Base-by-base conservation (phyloP, 2,113 vertebrate genomes). In the Choloepus hoffmanni region DNA sequence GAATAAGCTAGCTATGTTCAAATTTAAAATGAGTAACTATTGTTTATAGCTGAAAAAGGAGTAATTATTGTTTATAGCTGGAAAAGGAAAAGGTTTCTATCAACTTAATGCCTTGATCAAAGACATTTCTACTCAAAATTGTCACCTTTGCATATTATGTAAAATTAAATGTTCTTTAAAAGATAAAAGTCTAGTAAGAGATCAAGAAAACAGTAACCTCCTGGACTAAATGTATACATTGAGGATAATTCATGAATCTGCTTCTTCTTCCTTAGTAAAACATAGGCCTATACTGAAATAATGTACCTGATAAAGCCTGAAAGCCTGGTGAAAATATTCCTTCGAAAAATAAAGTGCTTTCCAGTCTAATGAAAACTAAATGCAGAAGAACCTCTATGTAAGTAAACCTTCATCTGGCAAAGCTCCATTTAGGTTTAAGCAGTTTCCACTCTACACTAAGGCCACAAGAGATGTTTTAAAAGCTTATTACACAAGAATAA, bases 191-290 rank as follows among this genome's bases (percentile, higher is more conserved):
- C 45, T 88, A 91, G 40, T 90, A 67, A 28, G 67, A 92, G 93
- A 5, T 68, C 48, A 74, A 78, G 68, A 72, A 77, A 92, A 65
- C 15, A 53, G 26, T 76, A 45, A 48, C 45, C 58, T 55, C 24
- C n/a, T 91, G 78, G 67, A 50, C 94, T 91, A 93, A 88, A 89
- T 18, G 10, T 72, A 26, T 79, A 62, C 21, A 77, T 21, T 81
- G 43, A 95, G 15, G 68, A 92, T 90, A 91, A 96, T 72, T 95
- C 16, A 50, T 88, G 48, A 88, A 88, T 82, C 77, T 89, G 48
- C 12, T 70, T 74, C 43, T 5, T 83, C 60, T 63, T 50, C 6
- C 21, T 19, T 62, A 50, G 5, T 14, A 53, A 10, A 3, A 63
- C 5, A 36, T 19, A 53, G 3, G 5, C 26, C 24, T 90, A 40